Evolutionary conservation across 2,888 invertebrate genomes (phyloP).

Genomic region (Eupithecia inturbata): DNA sequence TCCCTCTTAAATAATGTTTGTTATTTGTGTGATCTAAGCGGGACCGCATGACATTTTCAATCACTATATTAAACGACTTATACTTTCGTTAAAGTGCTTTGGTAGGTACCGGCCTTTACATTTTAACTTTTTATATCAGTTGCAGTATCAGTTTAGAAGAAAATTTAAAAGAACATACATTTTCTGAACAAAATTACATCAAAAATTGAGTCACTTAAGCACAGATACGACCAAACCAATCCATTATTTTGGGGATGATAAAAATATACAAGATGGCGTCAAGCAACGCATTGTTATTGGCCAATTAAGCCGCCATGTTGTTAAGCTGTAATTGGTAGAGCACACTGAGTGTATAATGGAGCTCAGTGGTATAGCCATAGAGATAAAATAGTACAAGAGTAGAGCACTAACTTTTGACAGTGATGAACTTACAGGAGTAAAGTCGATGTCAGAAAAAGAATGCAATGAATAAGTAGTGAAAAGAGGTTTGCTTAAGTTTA

Average conservation of each 20-base stretch:
- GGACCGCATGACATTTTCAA: not conserved
- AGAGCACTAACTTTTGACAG: too few relatives aligned
- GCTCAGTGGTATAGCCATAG: too few relatives aligned
- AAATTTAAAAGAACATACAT: constrained; percentile 11
- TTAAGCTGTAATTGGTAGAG: too few relatives aligned
- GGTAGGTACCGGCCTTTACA: not conserved
- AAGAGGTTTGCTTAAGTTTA: too few relatives aligned
- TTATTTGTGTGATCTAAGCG: too few relatives aligned
- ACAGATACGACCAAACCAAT: constrained; percentile 3
- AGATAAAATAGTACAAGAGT: too few relatives aligned
- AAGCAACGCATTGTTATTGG: not conserved
- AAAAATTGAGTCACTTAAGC: constrained; percentile 19
- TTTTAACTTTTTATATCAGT: not conserved
- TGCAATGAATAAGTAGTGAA: too few relatives aligned
- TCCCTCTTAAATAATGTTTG: not conserved
- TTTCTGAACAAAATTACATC: constrained; percentile 8
- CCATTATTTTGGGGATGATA: constrained; percentile 11
- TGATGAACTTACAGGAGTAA: too few relatives aligned
- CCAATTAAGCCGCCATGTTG: not conserved
- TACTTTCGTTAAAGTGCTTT: not conserved
- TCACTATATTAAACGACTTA: not conserved
- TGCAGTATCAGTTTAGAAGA: not conserved
- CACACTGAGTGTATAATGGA: too few relatives aligned
- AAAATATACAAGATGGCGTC: constrained; percentile 17
- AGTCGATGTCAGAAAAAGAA: too few relatives aligned